Conservation (phyloP, 2,113 vertebrate species). For the Siniperca knerii region DNA sequence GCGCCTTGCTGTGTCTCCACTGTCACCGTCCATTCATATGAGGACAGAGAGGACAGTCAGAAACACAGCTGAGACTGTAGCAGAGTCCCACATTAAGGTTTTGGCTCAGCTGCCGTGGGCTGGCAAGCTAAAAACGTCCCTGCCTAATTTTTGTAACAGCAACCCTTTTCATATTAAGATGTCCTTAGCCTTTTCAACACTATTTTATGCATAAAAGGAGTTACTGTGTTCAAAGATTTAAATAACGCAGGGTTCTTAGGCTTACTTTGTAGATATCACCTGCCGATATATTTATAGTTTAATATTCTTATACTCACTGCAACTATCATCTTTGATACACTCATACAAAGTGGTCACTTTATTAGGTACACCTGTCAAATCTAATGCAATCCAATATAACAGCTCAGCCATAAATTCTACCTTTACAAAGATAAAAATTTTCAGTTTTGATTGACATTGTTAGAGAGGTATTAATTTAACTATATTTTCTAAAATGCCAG, state of each 20-base stretch:
- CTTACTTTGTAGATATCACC: neutral
- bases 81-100: constrained; percentile 29
- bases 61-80: constrained; percentile 40
- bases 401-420: neutral
- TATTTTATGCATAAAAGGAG: neutral
- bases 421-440: neutral
- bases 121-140: constrained; percentile 17
- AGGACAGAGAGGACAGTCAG: constrained; percentile 52
- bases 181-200: neutral
- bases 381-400: neutral
- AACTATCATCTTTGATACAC: neutral
- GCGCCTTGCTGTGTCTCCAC: constrained; percentile 43
- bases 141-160: neutral
- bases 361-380: neutral
- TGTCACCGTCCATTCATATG: constrained; percentile 57
- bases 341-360: too few species aligned
- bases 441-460: neutral
- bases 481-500: neutral
- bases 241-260: neutral
- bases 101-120: constrained; percentile 23
- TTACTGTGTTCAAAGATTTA: neutral
- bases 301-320: neutral
- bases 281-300: neutral
- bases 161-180: constrained; percentile 11
- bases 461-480: neutral